Evolutionary conservation across 2,797 vertebrate genomes (phyloP).

Genomic region (Sebastes minor): DNA sequence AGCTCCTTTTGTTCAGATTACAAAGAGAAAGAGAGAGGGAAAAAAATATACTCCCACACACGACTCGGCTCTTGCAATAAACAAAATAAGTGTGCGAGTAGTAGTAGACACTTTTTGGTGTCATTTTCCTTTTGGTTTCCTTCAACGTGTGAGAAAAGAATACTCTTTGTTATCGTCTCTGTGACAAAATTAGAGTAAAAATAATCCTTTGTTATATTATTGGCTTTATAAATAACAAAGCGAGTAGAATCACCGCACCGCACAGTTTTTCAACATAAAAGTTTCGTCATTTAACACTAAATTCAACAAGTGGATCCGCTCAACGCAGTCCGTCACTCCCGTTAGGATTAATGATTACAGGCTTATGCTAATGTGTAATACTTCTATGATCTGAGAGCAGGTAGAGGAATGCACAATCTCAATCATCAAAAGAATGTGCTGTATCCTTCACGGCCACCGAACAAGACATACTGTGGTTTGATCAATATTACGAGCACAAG

Average conservation of each 20-base stretch:
- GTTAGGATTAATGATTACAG: not conserved
- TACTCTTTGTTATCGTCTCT: not conserved
- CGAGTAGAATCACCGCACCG: not conserved
- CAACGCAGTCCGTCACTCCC: not conserved
- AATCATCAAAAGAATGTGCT: not conserved
- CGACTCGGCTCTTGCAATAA: conserved; percentile 26
- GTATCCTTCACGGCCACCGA: not conserved
- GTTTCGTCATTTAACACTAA: not conserved
- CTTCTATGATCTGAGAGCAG: not conserved
- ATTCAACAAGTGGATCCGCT: not conserved
- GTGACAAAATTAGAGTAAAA: conserved; percentile 3
- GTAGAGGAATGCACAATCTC: not conserved
- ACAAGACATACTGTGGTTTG: not conserved
- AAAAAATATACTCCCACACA: conserved; percentile 33
- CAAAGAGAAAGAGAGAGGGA: conserved; percentile 28
- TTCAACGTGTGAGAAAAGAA: not conserved
- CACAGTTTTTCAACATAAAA: not conserved
- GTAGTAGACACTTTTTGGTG: conserved; percentile 3
- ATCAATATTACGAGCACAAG: not conserved
- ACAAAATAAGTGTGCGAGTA: conserved; percentile 25
- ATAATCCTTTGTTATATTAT: not conserved
- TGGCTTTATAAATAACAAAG: not conserved
- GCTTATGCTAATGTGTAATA: not conserved
- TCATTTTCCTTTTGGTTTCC: not conserved
- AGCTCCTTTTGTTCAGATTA: conserved; percentile 57